phyloP scores from a whole-genome alignment of 2,113 vertebrate species.

The Morone chrysops region DNA sequence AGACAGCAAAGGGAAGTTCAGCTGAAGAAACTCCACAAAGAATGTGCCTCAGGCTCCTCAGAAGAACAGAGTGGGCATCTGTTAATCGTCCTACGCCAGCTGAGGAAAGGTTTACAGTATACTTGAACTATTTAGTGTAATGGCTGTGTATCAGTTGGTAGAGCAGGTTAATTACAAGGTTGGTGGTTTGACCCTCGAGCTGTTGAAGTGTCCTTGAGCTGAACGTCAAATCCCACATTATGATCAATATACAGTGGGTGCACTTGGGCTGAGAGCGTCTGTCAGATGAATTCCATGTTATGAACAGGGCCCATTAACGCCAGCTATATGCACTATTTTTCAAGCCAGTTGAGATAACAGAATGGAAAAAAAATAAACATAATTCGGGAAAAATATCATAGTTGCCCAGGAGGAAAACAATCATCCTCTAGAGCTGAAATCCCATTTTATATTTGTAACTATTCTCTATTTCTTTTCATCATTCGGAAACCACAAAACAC shows the following conservation, averaged over 20 bases:
- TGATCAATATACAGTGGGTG: background rate
- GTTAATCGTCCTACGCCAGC: slow-evolving; percentile 18
- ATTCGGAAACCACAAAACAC: no score
- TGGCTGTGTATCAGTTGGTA: background rate
- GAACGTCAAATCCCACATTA: background rate
- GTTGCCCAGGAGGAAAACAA: no score
- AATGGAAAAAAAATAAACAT: no score
- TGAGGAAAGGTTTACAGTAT: slow-evolving; percentile 3
- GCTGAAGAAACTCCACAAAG: slow-evolving; percentile 35
- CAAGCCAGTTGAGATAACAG: no score
- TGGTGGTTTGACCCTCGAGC: slow-evolving; percentile 17
- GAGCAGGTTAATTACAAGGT: slow-evolving; percentile 1
- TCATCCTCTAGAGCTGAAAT: no score
- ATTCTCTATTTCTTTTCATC: no score
- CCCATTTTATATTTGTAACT: no score
- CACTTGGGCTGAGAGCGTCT: background rate
- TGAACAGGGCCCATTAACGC: background rate
- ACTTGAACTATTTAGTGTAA: background rate
- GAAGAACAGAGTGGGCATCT: slow-evolving; percentile 22
- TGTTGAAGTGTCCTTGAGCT: slow-evolving; percentile 3
- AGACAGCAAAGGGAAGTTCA: slow-evolving; percentile 38
- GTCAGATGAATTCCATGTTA: background rate
- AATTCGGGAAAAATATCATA: no score
- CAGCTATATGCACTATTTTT: no score
- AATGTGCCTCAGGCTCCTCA: slow-evolving; percentile 29